Conservation (phyloP, 2,888 invertebrate genomes). For the Corythucha ciliata region DNA sequence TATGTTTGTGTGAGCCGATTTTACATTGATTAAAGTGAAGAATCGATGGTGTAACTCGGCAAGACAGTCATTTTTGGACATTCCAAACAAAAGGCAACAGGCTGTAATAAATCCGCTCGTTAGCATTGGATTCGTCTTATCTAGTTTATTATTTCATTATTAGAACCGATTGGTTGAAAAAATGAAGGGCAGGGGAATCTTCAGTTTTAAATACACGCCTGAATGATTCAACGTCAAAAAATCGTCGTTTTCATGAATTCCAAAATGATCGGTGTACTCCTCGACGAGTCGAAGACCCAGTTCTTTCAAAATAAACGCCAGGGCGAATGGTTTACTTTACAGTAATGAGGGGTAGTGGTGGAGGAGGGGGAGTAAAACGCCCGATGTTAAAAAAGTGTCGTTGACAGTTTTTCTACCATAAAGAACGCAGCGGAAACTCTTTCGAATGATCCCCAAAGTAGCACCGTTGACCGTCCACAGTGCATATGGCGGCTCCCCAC, state of each 20-base stretch:
- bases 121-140: slow-evolving; percentile 9
- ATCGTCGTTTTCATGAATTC: slow-evolving; percentile 2
- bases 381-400: background rate
- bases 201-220: background rate
- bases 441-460: slow-evolving; percentile 11
- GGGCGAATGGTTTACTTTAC: slow-evolving; percentile 6
- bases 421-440: slow-evolving; percentile 16
- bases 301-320: background rate
- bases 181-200: too few species aligned
- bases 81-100: slow-evolving; percentile 5
- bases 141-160: background rate
- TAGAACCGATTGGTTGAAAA: too few species aligned
- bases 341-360: background rate
- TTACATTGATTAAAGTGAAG: background rate
- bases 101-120: slow-evolving; percentile 4
- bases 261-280: background rate
- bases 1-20: too few species aligned
- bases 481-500: slow-evolving; percentile 21
- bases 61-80: slow-evolving; percentile 11
- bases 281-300: background rate
- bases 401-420: slow-evolving; percentile 10
- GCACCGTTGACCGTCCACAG: slow-evolving; percentile 22
- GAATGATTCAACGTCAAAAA: slow-evolving; percentile 2
- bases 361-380: too few species aligned
- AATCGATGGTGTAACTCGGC: slow-evolving; percentile 6